Evolutionary conservation across 2,888 invertebrate genomes (phyloP).

Genomic region (Amiota communis): DNA sequence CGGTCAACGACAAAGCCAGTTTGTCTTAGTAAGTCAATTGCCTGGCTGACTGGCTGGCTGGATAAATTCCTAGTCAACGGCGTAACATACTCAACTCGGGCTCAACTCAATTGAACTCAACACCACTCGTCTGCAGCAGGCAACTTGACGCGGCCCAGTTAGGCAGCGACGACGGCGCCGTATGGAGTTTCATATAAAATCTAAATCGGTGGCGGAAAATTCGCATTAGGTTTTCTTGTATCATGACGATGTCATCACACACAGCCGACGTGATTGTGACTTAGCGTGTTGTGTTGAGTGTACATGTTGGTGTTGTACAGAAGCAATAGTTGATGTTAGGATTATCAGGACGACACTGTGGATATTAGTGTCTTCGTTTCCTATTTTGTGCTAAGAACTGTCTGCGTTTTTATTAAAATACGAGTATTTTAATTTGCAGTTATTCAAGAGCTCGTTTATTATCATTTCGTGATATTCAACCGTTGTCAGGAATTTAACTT

Average conservation of each 20-base stretch:
- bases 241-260: constrained; percentile 70
- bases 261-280: constrained; percentile 41
- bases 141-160: neutral
- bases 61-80: too few species aligned
- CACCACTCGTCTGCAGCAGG: too few species aligned
- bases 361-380: too few species aligned
- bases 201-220: constrained; percentile 68
- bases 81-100: too few species aligned
- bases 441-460: too few species aligned
- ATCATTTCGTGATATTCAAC: too few species aligned
- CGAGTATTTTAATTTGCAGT: too few species aligned
- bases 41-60: neutral
- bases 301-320: neutral
- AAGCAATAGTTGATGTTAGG: constrained; percentile 19
- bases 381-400: too few species aligned
- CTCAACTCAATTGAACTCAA: too few species aligned
- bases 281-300: constrained; percentile 32
- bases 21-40: constrained; percentile 15
- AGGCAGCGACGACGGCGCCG: constrained; percentile 30
- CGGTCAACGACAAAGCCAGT: neutral
- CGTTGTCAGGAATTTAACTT: too few species aligned
- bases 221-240: constrained; percentile 72
- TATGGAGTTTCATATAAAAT: constrained; percentile 70
- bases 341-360: neutral
- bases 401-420: too few species aligned